Base-by-base conservation (phyloP, 2,113 vertebrate genomes). In the Eolophus roseicapilla region DNA sequence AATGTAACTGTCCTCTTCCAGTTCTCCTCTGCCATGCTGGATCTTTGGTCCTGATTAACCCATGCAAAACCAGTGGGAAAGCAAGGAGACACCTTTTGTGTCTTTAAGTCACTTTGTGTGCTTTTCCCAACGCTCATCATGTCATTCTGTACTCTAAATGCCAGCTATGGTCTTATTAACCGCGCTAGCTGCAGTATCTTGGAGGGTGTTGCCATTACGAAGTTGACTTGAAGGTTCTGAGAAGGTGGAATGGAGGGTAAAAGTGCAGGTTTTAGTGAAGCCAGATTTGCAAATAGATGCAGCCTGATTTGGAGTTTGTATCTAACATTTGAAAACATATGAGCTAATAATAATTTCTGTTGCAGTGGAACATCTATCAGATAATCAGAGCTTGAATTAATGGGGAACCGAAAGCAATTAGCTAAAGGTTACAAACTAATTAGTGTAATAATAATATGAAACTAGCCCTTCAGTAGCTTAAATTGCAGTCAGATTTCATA, bases 401-500 rank as follows among this genome's bases (percentile, higher is more conserved):
- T 96, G 75, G 78, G 20, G 69, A 91, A 79, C 81, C 88, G 81
- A 97, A 96, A 95, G 95, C 86, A 96, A 91, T 97, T 95, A 97
- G 27, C 64, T 86, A 93, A 96, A 95, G 96, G 91, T 97, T 97
- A 82, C 49, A 77, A 92, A 89, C 37, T 95, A 97, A 96, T 97
- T 95, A 96, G 49, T 93, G 41, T 86, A 92, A 90, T 88, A 90
- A 82, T 94, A 94, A 78, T 97, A 94, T 90, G 96, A 95, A 93
- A 79, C 75, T 94, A 94, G 29, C 60, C 71, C 16, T 93, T 90
- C 60, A 15, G 64, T 74, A 91, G 37, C 55, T 81, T 75, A 89
- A 84, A 85, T 74, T 71, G 55, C 37, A 90, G 39, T 13, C 47
- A n/a, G 21, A 55, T 87, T 79, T 68, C 3, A 4, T 60, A 88